phyloP scores from a whole-genome alignment of 2,888 invertebrate species.

The Serripes groenlandicus region DNA sequence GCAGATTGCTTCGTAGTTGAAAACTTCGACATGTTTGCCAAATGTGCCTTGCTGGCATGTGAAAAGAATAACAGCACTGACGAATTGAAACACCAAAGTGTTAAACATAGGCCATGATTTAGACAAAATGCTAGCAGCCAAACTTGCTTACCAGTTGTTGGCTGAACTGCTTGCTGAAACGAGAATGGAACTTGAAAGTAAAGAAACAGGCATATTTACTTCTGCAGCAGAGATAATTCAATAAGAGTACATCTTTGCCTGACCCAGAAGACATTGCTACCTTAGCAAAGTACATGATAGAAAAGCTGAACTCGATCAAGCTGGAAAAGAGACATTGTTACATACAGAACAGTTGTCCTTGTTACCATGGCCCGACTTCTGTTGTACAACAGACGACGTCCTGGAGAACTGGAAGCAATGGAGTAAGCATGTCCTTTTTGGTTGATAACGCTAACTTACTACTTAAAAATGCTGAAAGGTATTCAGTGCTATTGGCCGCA shows the following conservation, averaged over 20 bases:
- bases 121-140: slow-evolving; percentile 22
- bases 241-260: slow-evolving; percentile 19
- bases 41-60: slow-evolving; percentile 28
- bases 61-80: slow-evolving; percentile 8
- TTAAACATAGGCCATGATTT: slow-evolving; percentile 33
- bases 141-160: slow-evolving; percentile 5
- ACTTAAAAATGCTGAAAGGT: too few relatives aligned
- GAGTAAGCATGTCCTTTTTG: too few relatives aligned
- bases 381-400: slow-evolving; percentile 4
- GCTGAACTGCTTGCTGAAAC: background rate
- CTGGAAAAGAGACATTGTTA: background rate
- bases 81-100: slow-evolving; percentile 30
- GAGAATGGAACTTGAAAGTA: slow-evolving; percentile 38
- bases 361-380: background rate
- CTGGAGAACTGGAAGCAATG: slow-evolving; percentile 27
- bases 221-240: slow-evolving; percentile 29
- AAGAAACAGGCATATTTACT: slow-evolving; percentile 11
- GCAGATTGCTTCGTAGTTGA: slow-evolving; percentile 15
- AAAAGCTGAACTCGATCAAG: slow-evolving; percentile 6
- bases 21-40: slow-evolving; percentile 25
- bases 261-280: slow-evolving; percentile 33
- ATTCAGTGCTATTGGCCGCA: too few relatives aligned
- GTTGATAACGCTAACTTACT: too few relatives aligned
- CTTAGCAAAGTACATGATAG: slow-evolving; percentile 33
- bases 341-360: background rate